phyloP scores from a whole-genome alignment of 2,113 vertebrate genomes.

The Scytalopus superciliaris region DNA sequence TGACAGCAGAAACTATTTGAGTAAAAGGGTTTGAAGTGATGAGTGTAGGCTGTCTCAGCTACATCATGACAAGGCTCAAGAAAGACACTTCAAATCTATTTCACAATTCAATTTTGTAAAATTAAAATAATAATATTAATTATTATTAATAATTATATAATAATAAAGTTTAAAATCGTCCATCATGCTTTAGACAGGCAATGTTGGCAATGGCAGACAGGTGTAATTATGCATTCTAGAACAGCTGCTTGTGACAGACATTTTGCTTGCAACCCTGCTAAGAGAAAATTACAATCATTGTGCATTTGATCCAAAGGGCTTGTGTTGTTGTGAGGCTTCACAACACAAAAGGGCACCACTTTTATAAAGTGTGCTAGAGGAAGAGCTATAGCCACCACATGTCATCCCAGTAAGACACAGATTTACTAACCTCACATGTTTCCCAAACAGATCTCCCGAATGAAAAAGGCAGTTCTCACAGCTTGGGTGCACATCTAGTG shows the following conservation, averaged over 20 bases:
- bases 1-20: not conserved
- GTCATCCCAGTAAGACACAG: not conserved
- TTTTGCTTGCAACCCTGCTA: conserved; percentile 3
- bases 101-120: not conserved
- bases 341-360: not conserved
- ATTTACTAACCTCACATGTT: not conserved
- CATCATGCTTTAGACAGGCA: not conserved
- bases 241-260: not conserved
- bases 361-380: not conserved
- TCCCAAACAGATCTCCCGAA: not conserved
- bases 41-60: not conserved
- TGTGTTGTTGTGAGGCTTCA: not conserved
- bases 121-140: not conserved
- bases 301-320: not conserved
- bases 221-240: conserved; percentile 7
- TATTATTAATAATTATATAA: no score
- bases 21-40: not conserved
- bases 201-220: not conserved
- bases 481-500: not conserved
- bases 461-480: not conserved
- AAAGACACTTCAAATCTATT: not conserved
- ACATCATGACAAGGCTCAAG: not conserved
- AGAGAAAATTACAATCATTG: not conserved
- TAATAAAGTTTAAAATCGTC: not conserved
- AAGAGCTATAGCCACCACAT: not conserved